Conservation (phyloP, 2,797 vertebrate species). For the Capromys pilorides region DNA sequence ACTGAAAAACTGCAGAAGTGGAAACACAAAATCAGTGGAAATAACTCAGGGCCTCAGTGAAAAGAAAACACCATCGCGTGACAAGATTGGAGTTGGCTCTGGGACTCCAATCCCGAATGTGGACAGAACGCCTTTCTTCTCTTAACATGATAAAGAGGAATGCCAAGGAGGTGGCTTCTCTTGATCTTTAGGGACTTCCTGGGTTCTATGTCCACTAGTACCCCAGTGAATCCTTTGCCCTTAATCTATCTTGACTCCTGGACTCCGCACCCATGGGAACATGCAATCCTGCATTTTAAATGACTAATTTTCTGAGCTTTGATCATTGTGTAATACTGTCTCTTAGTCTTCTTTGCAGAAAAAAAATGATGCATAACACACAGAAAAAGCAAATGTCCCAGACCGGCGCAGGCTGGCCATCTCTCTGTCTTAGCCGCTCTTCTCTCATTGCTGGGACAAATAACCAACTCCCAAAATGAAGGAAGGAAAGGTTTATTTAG, state of each 20-base stretch:
- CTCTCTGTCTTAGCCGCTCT: no score
- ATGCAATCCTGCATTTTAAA: background rate
- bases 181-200: background rate
- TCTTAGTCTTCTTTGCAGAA: background rate
- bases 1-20: background rate
- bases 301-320: background rate
- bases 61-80: background rate
- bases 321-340: no score
- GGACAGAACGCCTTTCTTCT: background rate
- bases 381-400: background rate
- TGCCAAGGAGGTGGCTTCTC: background rate
- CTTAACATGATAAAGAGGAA: background rate
- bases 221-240: background rate
- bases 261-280: background rate
- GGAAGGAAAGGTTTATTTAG: no score
- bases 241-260: background rate
- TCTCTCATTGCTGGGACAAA: no score
- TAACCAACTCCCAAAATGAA: no score
- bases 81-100: background rate
- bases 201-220: background rate
- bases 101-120: background rate
- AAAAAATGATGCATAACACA: background rate
- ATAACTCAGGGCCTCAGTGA: background rate
- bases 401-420: background rate
- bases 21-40: background rate